A percentile compares a stretch with the other conserved stretches of the same genome.
Conservation (phyloP, 2,113 vertebrate genomes). For the Rhea americana region DNA sequence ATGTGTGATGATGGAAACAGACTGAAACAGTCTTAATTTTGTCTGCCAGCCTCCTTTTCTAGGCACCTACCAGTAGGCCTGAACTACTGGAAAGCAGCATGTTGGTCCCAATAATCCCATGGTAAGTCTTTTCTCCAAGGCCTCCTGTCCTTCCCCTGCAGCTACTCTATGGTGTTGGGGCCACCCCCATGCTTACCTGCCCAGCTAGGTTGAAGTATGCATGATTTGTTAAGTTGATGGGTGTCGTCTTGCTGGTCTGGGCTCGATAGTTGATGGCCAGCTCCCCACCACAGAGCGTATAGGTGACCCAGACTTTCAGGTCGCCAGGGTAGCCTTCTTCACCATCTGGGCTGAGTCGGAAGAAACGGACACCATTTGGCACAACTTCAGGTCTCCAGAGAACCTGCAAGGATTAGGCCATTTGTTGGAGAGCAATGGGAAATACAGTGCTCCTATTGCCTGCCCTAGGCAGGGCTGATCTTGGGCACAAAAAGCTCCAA, state of each 20-base stretch:
- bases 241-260: constrained; percentile 82
- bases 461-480: not conserved
- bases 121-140: not conserved
- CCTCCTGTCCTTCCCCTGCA: not conserved
- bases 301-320: constrained; percentile 86
- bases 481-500: not conserved
- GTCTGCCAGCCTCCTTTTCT: not conserved
- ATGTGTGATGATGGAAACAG: not conserved
- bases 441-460: not conserved
- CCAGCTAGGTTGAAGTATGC: constrained; percentile 94
- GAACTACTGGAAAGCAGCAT: not conserved
- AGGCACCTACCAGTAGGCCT: not conserved
- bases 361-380: constrained; percentile 83
- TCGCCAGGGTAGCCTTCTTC: constrained; percentile 95
- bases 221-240: constrained; percentile 93
- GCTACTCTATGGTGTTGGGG: fast-evolving
- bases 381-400: constrained; percentile 85
- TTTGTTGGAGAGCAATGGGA: not conserved
- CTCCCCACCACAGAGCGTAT: constrained; percentile 81
- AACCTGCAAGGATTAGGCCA: constrained; percentile 66
- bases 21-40: not conserved
- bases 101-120: fast-evolving
- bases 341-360: constrained; percentile 83
- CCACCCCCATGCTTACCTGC: constrained; percentile 77
- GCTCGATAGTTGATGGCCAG: constrained; percentile 85